Percentiles rank a stretch among this genome's conserved stretches.
Conservation (phyloP, 2,888 invertebrate species). For the Mesorhabditis belari region DNA sequence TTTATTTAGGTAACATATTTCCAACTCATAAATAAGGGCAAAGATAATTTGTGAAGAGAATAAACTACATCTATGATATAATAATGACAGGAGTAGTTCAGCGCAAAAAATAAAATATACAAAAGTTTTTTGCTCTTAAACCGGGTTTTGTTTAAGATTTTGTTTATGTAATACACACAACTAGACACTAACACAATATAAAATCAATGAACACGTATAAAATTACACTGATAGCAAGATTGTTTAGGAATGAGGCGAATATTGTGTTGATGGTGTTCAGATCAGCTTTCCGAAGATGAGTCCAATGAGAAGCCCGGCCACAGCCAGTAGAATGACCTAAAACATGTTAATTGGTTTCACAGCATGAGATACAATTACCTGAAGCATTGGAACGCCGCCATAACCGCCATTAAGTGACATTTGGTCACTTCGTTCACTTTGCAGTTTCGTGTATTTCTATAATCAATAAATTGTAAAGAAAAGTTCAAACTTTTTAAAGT, state of each 20-base stretch:
- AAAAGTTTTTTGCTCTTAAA: no score
- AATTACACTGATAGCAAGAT: background rate
- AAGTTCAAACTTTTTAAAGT: background rate
- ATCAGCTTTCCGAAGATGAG: conserved; percentile 47
- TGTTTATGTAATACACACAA: no score
- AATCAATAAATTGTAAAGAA: conserved; percentile 1
- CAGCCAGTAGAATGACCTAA: conserved; percentile 36
- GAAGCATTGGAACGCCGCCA: background rate
- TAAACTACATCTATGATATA: no score
- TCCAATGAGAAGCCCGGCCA: conserved; percentile 46
- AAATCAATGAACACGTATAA: no score
- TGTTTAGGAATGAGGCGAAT: background rate
- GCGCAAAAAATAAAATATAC: no score
- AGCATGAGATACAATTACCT: background rate
- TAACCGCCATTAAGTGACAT: conserved; percentile 14
- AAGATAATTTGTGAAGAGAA: no score
- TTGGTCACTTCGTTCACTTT: conserved; percentile 21
- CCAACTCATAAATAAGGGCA: no score
- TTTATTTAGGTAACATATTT: no score
- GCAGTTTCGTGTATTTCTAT: conserved; percentile 28
- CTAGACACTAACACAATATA: no score
- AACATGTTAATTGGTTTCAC: conserved; percentile 6
- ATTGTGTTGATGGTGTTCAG: conserved; percentile 10
- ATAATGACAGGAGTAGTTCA: no score
- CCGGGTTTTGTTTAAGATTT: no score